Percentiles rank a stretch among this genome's conserved stretches.
Conservation (phyloP, 2,797 vertebrate genomes). For the Sebastes elongatus region DNA sequence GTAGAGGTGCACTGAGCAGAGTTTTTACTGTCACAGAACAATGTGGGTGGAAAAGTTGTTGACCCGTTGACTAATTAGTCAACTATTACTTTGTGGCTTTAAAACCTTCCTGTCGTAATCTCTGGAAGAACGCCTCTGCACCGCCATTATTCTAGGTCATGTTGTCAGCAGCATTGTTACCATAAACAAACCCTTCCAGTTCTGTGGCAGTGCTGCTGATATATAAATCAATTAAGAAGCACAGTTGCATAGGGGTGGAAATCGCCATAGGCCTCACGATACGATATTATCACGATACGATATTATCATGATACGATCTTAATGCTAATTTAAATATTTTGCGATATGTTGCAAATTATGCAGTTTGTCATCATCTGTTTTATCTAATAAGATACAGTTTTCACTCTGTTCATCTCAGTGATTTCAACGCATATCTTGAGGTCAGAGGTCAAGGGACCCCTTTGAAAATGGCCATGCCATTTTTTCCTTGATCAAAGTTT, state of each 20-base stretch:
- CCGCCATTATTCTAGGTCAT: background rate
- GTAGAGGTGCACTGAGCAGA: background rate
- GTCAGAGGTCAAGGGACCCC: too few relatives aligned
- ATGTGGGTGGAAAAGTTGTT: constrained; percentile 11
- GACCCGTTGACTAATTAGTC: constrained; percentile 17
- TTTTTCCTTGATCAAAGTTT: too few relatives aligned
- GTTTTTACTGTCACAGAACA: constrained; percentile 4
- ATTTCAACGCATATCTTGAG: too few relatives aligned
- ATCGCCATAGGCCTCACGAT: too few relatives aligned
- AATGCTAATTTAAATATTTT: too few relatives aligned
- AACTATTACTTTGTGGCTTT: constrained; percentile 26
- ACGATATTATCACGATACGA: too few relatives aligned
- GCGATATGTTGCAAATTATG: too few relatives aligned
- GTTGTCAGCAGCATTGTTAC: background rate
- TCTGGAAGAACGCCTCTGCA: background rate
- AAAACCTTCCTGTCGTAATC: constrained; percentile 25
- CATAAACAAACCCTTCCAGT: background rate
- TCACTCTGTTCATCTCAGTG: too few relatives aligned
- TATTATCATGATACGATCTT: too few relatives aligned
- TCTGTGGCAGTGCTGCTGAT: background rate
- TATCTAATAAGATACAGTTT: too few relatives aligned
- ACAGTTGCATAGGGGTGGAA: background rate
- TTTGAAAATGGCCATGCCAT: too few relatives aligned
- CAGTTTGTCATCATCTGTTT: too few relatives aligned
- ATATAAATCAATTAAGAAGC: background rate